Conservation (phyloP, 2,888 invertebrate species). For the Meliscaeva auricollis region DNA sequence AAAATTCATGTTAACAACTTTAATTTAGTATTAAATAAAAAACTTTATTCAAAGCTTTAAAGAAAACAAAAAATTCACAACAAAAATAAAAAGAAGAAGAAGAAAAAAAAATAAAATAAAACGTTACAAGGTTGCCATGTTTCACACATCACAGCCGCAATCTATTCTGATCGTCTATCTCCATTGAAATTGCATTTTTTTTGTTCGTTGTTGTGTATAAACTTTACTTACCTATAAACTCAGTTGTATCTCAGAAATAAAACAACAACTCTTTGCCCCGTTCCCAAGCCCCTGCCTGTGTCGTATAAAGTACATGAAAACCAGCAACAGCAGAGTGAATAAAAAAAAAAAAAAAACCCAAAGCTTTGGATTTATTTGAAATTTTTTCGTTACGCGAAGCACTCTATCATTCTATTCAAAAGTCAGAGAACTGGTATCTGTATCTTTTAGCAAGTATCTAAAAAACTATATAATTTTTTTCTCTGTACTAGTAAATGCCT, state of each 20-base stretch:
- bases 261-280: slow-evolving; percentile 49
- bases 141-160: slow-evolving; percentile 75
- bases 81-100: slow-evolving; percentile 4
- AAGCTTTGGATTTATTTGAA: slow-evolving; percentile 70
- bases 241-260: slow-evolving; percentile 22
- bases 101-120: slow-evolving; percentile 41
- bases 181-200: slow-evolving; percentile 68
- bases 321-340: not conserved
- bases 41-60: slow-evolving; percentile 33
- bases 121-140: slow-evolving; percentile 75
- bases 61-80: slow-evolving; percentile 42
- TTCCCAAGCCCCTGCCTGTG: slow-evolving; percentile 53
- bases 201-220: not conserved
- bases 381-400: slow-evolving; percentile 72
- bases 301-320: slow-evolving; percentile 7
- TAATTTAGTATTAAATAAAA: slow-evolving; percentile 8
- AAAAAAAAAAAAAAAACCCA: slow-evolving; percentile 50
- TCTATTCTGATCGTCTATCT: slow-evolving; percentile 75
- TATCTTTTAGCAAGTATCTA: slow-evolving; percentile 63
- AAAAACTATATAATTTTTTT: not conserved
- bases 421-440: slow-evolving; percentile 75
- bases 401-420: slow-evolving; percentile 76
- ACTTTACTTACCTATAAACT: slow-evolving; percentile 12
- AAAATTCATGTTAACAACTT: not conserved
- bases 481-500: slow-evolving; percentile 45